Evolutionary conservation across 2,797 vertebrate genomes (phyloP).

Genomic region (Esox lucius): DNA sequence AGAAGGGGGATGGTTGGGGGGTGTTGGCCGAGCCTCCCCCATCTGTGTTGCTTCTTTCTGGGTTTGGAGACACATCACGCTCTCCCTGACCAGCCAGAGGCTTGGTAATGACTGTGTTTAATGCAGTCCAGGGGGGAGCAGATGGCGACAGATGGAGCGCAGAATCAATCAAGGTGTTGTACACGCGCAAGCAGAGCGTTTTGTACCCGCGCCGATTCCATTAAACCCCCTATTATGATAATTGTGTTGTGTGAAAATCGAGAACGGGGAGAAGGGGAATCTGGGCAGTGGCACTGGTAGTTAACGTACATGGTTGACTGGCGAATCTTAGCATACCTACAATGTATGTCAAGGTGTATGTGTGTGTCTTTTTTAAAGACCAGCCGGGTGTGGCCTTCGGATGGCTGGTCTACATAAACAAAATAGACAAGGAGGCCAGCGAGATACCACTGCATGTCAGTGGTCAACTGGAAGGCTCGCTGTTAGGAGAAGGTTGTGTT

Average conservation of each 20-base stretch:
- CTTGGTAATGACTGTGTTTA: slow-evolving; percentile 37
- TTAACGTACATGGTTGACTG: slow-evolving; percentile 9
- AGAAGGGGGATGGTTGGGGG: neutral
- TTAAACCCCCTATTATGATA: slow-evolving; percentile 25
- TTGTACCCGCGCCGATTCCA: slow-evolving; percentile 28
- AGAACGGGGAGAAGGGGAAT: neutral
- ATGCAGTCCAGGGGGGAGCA: slow-evolving; percentile 26
- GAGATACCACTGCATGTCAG: too few relatives aligned
- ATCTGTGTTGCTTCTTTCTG: neutral
- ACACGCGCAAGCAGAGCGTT: slow-evolving; percentile 22
- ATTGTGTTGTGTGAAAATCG: slow-evolving; percentile 25
- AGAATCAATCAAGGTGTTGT: slow-evolving; percentile 42
- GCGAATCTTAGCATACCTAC: neutral
- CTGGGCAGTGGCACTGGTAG: neutral
- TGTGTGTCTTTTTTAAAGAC: too few relatives aligned
- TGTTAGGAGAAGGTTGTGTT: too few relatives aligned
- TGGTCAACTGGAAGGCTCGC: too few relatives aligned
- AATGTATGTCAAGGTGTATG: neutral
- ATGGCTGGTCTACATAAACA: too few relatives aligned
- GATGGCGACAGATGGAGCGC: slow-evolving; percentile 45
- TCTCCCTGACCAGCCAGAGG: slow-evolving; percentile 25
- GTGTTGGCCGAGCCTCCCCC: neutral
- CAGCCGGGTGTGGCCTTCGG: too few relatives aligned
- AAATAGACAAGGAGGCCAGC: too few relatives aligned
- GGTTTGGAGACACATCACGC: neutral